A percentile compares a stretch with the other conserved stretches of the same genome.
Conservation (phyloP, 2,113 vertebrate species). For the Sorex araneus region DNA sequence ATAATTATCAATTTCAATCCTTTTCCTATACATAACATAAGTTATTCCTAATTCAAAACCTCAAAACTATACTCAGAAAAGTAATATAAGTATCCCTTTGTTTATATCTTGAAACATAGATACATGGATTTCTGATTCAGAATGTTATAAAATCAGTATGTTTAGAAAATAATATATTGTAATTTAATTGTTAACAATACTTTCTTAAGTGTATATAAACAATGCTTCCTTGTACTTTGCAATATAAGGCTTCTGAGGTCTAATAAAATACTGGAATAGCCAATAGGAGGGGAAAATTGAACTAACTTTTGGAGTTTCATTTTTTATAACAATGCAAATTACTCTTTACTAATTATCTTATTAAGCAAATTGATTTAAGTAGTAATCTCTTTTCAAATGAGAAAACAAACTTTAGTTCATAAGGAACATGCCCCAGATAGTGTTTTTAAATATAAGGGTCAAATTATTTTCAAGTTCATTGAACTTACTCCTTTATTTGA, state of each 20-base stretch:
- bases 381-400: not conserved
- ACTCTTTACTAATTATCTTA: not conserved
- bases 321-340: not conserved
- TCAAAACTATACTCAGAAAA: not conserved
- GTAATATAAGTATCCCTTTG: constrained; percentile 28
- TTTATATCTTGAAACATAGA: constrained; percentile 51
- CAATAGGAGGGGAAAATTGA: not conserved
- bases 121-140: not conserved
- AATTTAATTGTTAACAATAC: constrained; percentile 15
- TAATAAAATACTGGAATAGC: not conserved
- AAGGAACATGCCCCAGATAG: not conserved
- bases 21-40: constrained; percentile 29
- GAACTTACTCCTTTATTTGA: not conserved
- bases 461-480: not conserved
- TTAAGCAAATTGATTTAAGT: constrained; percentile 3
- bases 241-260: not conserved
- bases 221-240: not conserved
- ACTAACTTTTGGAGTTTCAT: not conserved
- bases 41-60: constrained; percentile 50
- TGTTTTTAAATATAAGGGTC: not conserved
- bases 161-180: not conserved
- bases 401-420: not conserved
- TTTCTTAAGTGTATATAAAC: constrained; percentile 37
- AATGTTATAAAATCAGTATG: not conserved
- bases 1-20: constrained; percentile 29